Percentiles rank a stretch among this genome's conserved stretches.
phyloP scores from a whole-genome alignment of 2,113 vertebrate species.

The Xiphophorus maculatus region DNA sequence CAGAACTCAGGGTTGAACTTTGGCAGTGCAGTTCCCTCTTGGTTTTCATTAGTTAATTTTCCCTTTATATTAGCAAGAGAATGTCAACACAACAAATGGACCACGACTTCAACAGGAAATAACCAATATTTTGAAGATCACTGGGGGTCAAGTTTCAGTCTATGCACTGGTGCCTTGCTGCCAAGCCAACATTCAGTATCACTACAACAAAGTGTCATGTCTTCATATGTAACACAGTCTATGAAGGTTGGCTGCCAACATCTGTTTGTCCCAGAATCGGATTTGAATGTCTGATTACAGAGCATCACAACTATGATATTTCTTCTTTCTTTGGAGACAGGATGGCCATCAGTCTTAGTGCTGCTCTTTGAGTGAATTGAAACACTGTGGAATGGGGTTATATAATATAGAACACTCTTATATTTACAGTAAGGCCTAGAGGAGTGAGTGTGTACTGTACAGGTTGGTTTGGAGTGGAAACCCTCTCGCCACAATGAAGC shows the following conservation, averaged over 20 bases:
- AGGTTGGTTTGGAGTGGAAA: conserved; percentile 52
- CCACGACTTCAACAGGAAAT: conserved; percentile 28
- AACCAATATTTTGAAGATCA: conserved; percentile 35
- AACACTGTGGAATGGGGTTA: conserved; percentile 40
- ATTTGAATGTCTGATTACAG: conserved; percentile 22
- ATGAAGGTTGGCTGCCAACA: conserved; percentile 39
- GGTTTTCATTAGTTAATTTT: conserved; percentile 28
- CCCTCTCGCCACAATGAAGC: conserved; percentile 44
- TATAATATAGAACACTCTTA: conserved; percentile 61
- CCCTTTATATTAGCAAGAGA: conserved; percentile 15
- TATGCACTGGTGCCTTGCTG: conserved; percentile 28
- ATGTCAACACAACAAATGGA: conserved; percentile 32
- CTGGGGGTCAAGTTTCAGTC: conserved; percentile 13
- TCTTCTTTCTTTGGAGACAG: conserved; percentile 36
- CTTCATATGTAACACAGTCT: conserved; percentile 29
- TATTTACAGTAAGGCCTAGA: conserved; percentile 78
- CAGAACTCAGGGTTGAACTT: conserved; percentile 16
- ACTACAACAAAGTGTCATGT: conserved; percentile 45
- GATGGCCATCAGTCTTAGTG: conserved; percentile 17
- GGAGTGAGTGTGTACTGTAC: conserved; percentile 71
- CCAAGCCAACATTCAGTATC: conserved; percentile 65
- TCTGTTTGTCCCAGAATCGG: background rate
- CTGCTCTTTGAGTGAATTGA: conserved; percentile 22
- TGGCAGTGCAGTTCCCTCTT: conserved; percentile 36
- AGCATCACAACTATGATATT: conserved; percentile 15